A percentile compares a stretch with the other conserved stretches of the same genome.
Evolutionary conservation across 2,797 vertebrate species (phyloP).

Genomic region (Clamator glandarius): DNA sequence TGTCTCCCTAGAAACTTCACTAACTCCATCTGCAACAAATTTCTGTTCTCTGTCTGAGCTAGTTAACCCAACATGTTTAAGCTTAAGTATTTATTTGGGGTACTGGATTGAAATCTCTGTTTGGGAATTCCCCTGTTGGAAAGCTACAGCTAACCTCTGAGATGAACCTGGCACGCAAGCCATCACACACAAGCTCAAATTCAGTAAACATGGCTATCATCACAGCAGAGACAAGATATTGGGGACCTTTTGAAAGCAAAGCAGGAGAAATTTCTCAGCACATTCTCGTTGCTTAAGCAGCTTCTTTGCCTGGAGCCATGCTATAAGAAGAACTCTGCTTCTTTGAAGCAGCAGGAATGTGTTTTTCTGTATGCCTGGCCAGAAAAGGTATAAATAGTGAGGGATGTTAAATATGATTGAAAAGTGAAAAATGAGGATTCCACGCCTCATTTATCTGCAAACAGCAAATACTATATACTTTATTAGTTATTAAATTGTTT

Average conservation of each 20-base stretch:
- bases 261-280: too few species aligned
- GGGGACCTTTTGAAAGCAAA: too few species aligned
- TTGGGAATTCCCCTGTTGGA: not conserved
- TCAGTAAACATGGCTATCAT: not conserved
- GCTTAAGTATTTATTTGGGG: not conserved
- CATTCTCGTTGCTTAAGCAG: too few species aligned
- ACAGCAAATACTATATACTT: not conserved
- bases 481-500: not conserved
- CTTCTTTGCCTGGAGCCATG: too few species aligned
- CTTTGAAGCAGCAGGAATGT: too few species aligned
- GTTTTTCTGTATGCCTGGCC: too few species aligned
- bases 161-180: fast-evolving
- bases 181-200: not conserved
- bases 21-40: not conserved
- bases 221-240: not conserved
- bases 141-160: not conserved
- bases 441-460: not conserved
- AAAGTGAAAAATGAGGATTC: too few species aligned
- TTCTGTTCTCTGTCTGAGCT: not conserved
- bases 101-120: not conserved
- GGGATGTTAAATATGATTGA: too few species aligned
- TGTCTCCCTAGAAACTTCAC: not conserved
- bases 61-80: not conserved
- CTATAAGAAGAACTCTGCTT: too few species aligned
- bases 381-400: too few species aligned